Percentiles rank a stretch among this genome's conserved stretches.
Evolutionary conservation across 2,797 vertebrate genomes (phyloP).

Genomic region (Chaenodraco wilsoni): DNA sequence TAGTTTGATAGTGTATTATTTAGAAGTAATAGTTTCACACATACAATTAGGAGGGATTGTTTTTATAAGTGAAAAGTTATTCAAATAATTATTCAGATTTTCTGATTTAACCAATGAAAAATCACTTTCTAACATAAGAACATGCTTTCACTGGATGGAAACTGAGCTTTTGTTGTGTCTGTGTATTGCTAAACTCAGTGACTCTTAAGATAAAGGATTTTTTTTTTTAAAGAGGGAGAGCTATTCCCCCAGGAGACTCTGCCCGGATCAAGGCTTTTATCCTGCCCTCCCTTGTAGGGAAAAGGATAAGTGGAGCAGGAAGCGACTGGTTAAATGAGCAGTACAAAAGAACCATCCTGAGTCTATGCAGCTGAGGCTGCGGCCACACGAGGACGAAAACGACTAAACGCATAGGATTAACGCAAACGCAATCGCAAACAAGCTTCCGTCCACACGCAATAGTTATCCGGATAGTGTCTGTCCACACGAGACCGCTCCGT

Average conservation of each 20-base stretch:
- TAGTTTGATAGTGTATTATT: conserved; percentile 2
- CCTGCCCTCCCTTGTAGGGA: conserved; percentile 1
- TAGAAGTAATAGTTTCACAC: not conserved
- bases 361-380: conserved; percentile 39
- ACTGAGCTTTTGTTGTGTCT: conserved; percentile 11
- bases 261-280: conserved; percentile 20
- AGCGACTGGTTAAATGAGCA: conserved; percentile 46
- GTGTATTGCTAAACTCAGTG: not conserved
- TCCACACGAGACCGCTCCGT: too few relatives aligned
- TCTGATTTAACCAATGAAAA: not conserved
- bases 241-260: not conserved
- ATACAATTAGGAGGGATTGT: not conserved
- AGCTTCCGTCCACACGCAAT: too few relatives aligned
- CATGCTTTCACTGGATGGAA: not conserved
- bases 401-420: too few relatives aligned
- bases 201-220: conserved; percentile 1
- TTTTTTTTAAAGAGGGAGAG: not conserved
- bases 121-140: not conserved
- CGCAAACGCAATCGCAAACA: too few relatives aligned
- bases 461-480: too few relatives aligned
- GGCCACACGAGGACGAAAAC: too few relatives aligned
- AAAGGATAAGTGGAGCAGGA: conserved; percentile 42
- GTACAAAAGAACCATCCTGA: conserved; percentile 44
- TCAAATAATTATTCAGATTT: not conserved
- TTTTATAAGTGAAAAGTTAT: not conserved